phyloP scores from a whole-genome alignment of 64 coral and sea anemone species.

The Pocillopora verrucosa region DNA sequence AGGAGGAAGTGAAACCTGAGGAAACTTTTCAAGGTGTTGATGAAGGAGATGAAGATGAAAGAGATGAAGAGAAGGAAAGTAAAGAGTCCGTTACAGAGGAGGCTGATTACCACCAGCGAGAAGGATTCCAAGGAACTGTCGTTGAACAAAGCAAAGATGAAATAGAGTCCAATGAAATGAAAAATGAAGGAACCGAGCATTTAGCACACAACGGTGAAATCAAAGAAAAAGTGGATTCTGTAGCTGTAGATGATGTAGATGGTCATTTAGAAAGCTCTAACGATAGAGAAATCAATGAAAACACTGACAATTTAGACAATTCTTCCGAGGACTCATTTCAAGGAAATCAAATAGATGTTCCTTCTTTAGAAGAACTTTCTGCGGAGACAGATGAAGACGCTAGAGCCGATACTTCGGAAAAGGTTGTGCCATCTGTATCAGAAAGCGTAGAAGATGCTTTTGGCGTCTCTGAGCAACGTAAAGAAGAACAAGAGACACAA shows the following conservation, averaged over 20 bases:
- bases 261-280: background rate
- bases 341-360: conserved; percentile 23
- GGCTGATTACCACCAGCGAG: background rate
- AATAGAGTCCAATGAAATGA: background rate
- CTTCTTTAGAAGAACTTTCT: conserved; percentile 30
- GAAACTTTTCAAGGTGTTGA: background rate
- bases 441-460: background rate
- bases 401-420: conserved; percentile 25
- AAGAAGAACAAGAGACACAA: background rate
- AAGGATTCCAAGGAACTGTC: conserved; percentile 2
- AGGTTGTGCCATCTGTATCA: background rate
- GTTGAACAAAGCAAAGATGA: conserved; percentile 2
- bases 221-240: background rate
- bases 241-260: background rate
- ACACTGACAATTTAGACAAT: conserved; percentile 13
- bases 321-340: background rate
- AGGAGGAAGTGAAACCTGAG: conserved; percentile 25
- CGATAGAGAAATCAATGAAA: background rate
- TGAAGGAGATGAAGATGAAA: background rate
- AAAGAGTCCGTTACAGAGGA: background rate
- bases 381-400: background rate
- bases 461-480: background rate
- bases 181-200: background rate
- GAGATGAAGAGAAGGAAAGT: conserved; percentile 5
- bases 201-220: background rate